Conservation (phyloP, 2,113 vertebrate species). For the Pollimyrus isidori region DNA sequence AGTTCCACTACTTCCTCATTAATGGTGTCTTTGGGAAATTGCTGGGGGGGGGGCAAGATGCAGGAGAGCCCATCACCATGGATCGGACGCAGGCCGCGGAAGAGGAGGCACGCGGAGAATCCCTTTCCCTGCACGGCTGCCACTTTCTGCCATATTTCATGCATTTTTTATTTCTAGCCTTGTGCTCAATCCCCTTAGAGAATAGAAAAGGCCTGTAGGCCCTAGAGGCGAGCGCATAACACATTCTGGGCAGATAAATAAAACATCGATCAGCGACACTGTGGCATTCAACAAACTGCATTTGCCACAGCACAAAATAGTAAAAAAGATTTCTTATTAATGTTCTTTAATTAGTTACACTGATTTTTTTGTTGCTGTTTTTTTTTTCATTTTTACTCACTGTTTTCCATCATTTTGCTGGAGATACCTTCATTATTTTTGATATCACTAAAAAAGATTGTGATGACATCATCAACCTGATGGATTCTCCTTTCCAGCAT, state of each 20-base stretch:
- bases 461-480: neutral
- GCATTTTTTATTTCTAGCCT: neutral
- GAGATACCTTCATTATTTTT: neutral
- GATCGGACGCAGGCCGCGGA: neutral
- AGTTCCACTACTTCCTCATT: slow-evolving; percentile 89
- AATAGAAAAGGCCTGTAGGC: too few relatives aligned
- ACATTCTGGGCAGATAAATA: neutral
- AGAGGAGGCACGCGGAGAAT: neutral
- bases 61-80: neutral
- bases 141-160: neutral
- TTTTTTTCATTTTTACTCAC: neutral
- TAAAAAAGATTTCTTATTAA: neutral
- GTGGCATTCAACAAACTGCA: neutral
- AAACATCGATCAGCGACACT: neutral
- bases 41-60: slow-evolving; percentile 51
- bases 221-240: neutral
- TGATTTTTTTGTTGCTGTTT: neutral
- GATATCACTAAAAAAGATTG: neutral
- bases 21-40: slow-evolving; percentile 94
- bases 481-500: neutral
- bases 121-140: neutral
- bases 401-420: neutral
- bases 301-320: neutral
- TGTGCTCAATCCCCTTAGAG: too few relatives aligned
- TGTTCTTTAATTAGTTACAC: neutral